A percentile compares a stretch with the other conserved stretches of the same genome.
phyloP scores from a whole-genome alignment of 2,797 vertebrate species.

The Sparus aurata region DNA sequence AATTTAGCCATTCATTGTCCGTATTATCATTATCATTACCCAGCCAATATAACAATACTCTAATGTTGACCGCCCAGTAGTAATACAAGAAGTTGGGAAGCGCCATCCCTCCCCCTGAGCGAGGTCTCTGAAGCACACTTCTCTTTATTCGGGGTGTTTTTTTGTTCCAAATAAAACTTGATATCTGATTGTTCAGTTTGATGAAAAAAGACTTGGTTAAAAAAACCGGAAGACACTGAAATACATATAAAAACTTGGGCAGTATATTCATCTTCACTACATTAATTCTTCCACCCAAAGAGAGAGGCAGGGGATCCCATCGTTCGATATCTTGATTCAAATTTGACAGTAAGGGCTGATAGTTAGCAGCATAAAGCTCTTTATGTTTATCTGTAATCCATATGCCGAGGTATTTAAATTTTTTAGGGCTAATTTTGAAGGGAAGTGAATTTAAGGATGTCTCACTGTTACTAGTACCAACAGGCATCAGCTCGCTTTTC shows the following conservation, averaged over 20 bases:
- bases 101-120: background rate
- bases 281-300: too few relatives aligned
- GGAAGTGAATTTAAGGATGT: background rate
- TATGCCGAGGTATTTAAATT: background rate
- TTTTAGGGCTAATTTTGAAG: background rate
- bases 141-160: background rate
- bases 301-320: too few relatives aligned
- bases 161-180: background rate
- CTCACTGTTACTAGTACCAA: background rate
- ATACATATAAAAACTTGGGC: conserved; percentile 4
- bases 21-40: background rate
- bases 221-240: background rate
- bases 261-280: conserved; percentile 1
- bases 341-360: too few relatives aligned
- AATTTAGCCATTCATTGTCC: too few relatives aligned
- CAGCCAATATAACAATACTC: background rate
- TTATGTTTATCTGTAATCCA: background rate
- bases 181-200: background rate
- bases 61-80: background rate
- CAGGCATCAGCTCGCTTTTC: background rate
- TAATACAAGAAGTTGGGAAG: background rate
- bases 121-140: background rate
- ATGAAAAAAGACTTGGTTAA: background rate
- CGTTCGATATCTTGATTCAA: too few relatives aligned
- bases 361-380: too few relatives aligned